A percentile compares a stretch with the other conserved stretches of the same genome.
phyloP scores from a whole-genome alignment of 2,888 invertebrate genomes.

The Phalera bucephala region DNA sequence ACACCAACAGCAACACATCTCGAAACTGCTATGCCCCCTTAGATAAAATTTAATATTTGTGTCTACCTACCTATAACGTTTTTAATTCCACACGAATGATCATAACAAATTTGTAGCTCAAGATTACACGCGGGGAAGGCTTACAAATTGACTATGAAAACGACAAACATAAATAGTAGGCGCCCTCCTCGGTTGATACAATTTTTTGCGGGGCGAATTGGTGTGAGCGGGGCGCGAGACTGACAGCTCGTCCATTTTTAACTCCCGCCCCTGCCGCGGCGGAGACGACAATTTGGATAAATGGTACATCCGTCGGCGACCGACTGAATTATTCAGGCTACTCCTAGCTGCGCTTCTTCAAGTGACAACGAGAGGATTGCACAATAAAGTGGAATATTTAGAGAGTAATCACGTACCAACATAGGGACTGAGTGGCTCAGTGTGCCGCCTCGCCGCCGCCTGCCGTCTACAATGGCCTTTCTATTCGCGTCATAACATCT shows the following conservation, averaged over 20 bases:
- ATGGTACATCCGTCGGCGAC: constrained; percentile 69
- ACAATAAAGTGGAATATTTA: constrained; percentile 78
- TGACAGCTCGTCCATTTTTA: constrained; percentile 72
- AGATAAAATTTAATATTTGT: too few relatives aligned
- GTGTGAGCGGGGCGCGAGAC: constrained; percentile 48
- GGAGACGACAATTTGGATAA: constrained; percentile 76
- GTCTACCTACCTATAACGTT: too few relatives aligned
- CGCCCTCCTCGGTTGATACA: constrained; percentile 35
- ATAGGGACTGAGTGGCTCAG: constrained; percentile 50
- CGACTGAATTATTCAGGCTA: constrained; percentile 70
- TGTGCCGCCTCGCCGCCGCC: constrained; percentile 28
- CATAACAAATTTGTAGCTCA: neutral
- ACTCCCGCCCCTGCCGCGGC: constrained; percentile 51
- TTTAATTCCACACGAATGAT: neutral
- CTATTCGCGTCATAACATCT: constrained; percentile 45
- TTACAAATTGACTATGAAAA: constrained; percentile 42
- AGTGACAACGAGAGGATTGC: constrained; percentile 71
- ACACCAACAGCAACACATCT: too few relatives aligned
- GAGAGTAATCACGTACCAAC: constrained; percentile 72
- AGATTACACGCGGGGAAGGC: constrained; percentile 19
- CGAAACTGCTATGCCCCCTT: too few relatives aligned
- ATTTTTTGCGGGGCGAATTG: constrained; percentile 45
- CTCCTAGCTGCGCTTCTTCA: constrained; percentile 62
- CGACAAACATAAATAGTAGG: constrained; percentile 44
- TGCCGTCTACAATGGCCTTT: constrained; percentile 46